phyloP scores from a whole-genome alignment of 2,797 vertebrate species.

The Mallotus villosus region DNA sequence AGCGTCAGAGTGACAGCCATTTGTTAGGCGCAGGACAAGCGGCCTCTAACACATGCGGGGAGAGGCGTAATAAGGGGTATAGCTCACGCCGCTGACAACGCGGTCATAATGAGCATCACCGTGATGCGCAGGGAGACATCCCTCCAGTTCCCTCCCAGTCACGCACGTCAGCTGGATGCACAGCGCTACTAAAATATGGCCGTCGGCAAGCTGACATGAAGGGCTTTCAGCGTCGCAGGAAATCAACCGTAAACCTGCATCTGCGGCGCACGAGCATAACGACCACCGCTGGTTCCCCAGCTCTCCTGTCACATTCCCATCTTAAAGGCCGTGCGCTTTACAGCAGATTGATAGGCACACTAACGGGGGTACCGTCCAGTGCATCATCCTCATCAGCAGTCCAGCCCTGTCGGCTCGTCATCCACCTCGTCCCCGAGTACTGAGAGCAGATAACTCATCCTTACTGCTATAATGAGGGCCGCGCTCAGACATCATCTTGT shows the following conservation, averaged over 20 bases:
- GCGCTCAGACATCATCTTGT: not conserved
- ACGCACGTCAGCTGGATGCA: not conserved
- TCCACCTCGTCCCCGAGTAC: not conserved
- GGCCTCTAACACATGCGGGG: not conserved
- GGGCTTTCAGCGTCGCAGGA: not conserved
- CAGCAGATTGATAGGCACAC: not conserved
- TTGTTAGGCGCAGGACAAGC: slow-evolving; percentile 1
- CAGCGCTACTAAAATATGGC: not conserved
- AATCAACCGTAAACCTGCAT: not conserved
- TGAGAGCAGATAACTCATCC: not conserved
- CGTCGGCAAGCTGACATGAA: not conserved
- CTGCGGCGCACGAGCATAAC: not conserved
- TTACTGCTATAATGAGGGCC: not conserved
- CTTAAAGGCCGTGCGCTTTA: not conserved
- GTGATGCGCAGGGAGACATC: slow-evolving; percentile 24
- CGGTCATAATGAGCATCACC: slow-evolving; percentile 23
- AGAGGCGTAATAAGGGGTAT: slow-evolving; percentile 22
- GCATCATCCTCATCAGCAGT: not conserved
- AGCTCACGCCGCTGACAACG: slow-evolving; percentile 36
- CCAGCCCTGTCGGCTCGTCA: not conserved
- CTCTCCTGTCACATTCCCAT: not conserved
- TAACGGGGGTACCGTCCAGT: not conserved
- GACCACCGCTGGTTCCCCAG: not conserved
- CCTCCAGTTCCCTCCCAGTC: not conserved
- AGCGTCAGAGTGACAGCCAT: not conserved